phyloP scores from a whole-genome alignment of 1,140 invertebrate genomes.

The Olivierus martensii region DNA sequence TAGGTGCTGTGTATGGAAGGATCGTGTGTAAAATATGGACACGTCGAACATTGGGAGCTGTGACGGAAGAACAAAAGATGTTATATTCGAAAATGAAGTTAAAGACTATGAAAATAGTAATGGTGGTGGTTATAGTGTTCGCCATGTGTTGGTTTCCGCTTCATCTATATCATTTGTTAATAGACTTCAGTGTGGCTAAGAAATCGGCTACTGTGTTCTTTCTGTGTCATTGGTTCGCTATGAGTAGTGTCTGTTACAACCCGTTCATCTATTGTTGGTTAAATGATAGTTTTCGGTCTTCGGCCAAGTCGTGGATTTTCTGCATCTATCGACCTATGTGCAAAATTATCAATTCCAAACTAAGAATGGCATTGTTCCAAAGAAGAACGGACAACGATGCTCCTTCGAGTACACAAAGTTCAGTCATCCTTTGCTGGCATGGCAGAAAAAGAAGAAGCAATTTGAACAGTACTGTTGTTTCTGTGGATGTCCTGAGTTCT shows the following conservation, averaged over 20 bases:
- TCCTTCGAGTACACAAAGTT: no score
- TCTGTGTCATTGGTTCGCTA: constrained; percentile 65
- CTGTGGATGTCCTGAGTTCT: no score
- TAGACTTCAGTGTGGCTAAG: constrained; percentile 24
- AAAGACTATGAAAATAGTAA: constrained; percentile 39
- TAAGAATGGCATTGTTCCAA: no score
- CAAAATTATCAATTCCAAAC: no score
- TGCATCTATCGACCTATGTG: no score
- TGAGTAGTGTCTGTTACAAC: constrained; percentile 47
- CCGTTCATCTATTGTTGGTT: constrained; percentile 41
- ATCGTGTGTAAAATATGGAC: constrained; percentile 29
- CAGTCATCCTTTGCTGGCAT: no score
- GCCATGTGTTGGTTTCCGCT: constrained; percentile 36
- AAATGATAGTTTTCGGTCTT: constrained; percentile 19
- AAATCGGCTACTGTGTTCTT: constrained; percentile 44
- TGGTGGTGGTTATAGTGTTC: constrained; percentile 33
- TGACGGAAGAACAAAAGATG: constrained; percentile 24
- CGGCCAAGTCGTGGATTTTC: background rate
- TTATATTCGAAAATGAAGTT: constrained; percentile 24
- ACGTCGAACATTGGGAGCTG: constrained; percentile 21
- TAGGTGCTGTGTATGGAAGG: constrained; percentile 30
- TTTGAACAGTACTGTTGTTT: no score
- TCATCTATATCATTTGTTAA: constrained; percentile 25
- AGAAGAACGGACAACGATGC: no score
- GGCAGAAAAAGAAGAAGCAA: no score